A percentile compares a stretch with the other conserved stretches of the same genome.
phyloP scores from a whole-genome alignment of 2,113 vertebrate species.

The Nycticebus coucang region DNA sequence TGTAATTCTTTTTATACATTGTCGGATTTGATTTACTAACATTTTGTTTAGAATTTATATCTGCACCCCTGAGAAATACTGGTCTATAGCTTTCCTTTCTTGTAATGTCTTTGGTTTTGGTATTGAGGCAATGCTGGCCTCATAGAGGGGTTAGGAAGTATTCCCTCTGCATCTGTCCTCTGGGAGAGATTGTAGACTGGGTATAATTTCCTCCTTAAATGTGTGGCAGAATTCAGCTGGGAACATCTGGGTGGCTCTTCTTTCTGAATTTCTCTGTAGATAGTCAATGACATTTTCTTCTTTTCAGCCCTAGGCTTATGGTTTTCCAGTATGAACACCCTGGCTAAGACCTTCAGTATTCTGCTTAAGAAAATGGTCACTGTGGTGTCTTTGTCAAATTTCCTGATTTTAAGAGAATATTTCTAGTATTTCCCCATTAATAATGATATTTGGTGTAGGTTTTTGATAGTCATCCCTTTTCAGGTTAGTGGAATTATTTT shows the following conservation, averaged over 20 bases:
- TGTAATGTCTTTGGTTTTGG: too few relatives aligned
- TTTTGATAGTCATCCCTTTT: neutral
- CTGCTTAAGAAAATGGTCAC: neutral
- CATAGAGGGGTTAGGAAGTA: too few relatives aligned
- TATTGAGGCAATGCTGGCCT: too few relatives aligned
- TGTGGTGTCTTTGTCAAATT: neutral
- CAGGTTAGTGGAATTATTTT: neutral
- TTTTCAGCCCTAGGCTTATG: neutral
- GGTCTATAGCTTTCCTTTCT: too few relatives aligned
- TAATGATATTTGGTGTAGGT: neutral
- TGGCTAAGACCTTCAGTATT: neutral
- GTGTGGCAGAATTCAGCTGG: too few relatives aligned
- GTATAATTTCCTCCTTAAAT: too few relatives aligned
- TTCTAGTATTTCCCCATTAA: neutral
- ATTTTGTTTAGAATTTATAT: too few relatives aligned
- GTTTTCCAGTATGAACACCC: neutral
- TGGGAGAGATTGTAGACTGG: too few relatives aligned
- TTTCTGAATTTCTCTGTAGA: neutral
- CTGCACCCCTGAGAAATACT: too few relatives aligned
- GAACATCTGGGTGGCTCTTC: neutral
- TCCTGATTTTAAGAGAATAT: neutral
- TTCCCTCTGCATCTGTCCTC: too few relatives aligned
- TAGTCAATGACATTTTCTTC: neutral
- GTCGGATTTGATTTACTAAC: too few relatives aligned
- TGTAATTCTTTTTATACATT: too few relatives aligned